Base-by-base conservation (phyloP, 1,140 invertebrate species). In the Aphidius gifuensis region DNA sequence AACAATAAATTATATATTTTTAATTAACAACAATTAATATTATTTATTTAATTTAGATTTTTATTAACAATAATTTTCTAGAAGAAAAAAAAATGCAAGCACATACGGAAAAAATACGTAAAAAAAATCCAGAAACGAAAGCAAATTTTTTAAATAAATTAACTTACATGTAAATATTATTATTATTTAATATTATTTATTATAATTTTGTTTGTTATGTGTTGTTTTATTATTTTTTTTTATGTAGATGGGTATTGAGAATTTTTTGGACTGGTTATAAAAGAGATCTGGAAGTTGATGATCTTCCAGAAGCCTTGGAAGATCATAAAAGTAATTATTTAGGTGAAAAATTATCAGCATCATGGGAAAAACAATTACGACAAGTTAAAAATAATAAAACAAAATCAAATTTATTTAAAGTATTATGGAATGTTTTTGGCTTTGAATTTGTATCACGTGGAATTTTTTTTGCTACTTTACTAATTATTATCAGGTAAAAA, bases 221-320 rank as follows among this genome's bases (percentile, higher is more conserved):
- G 16, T 16, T 16, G 0, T 16, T 16, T 16, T 16, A 16, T 16
- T 32, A 32, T 32, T 32, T 32, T 3, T 21, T 64, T 66, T 6
- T 66, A 81, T 82, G 74, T 69, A 83, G 87, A 62, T 89, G 86
- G 85, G 82, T 85, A 65, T 75, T 88, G 69, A 84, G 84, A 48
- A 83, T 84, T 7, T 88, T 89, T 72, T 86, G 83, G 82, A 72
- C 83, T 9, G 88, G 88, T n/a, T 85, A 81, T 72, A 84, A 83
- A 65, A 81, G 85, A 66, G 87, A 90, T 69, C 77, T 90, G 11
- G 86, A 87, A 71, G 74, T 86, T 56, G 76, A 83, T 46, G 89
- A 91, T 77, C 79, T 92, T n/a, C 89, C 85, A 69, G 83, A 83
- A 60, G 84, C 87, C 9, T 82, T 88, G 59, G 83, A 86, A 62